These are phyloP conservation scores for Pristionchus fissidentatus DNA, from an alignment of 2,888 invertebrate species.

Conservation along the genomic window DNA sequence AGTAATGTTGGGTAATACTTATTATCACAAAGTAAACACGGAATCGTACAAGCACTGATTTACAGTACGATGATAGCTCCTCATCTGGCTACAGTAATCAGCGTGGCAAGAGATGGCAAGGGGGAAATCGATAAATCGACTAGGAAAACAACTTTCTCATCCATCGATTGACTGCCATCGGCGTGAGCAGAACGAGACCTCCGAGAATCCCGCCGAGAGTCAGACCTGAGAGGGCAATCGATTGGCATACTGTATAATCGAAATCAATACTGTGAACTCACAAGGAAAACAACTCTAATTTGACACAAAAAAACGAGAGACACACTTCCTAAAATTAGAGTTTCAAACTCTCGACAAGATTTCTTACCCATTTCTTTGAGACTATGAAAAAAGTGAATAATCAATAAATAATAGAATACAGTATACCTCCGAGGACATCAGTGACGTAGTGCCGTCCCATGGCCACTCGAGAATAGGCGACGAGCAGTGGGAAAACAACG, in stretches of 20 bases:
- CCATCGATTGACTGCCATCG: slow-evolving; percentile 39
- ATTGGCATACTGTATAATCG: not conserved
- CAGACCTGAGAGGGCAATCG: not conserved
- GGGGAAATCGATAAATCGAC: not conserved
- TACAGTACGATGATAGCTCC: not conserved
- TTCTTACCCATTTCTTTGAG: too few species aligned
- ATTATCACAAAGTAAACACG: too few species aligned
- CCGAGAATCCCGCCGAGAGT: slow-evolving; percentile 9
- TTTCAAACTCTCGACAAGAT: not conserved
- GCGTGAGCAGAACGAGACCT: not conserved
- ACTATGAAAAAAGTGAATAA: not conserved
- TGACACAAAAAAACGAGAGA: not conserved
- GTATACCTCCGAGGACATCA: slow-evolving; percentile 85
- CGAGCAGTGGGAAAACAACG: slow-evolving; percentile 77
- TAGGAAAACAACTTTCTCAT: slow-evolving; percentile 32
- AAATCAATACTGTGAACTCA: not conserved
- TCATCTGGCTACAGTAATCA: not conserved
- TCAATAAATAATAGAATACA: not conserved
- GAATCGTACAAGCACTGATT: not conserved
- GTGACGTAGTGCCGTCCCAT: slow-evolving; percentile 89
- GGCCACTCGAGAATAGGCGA: slow-evolving; percentile 87
- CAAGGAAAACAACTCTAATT: not conserved
- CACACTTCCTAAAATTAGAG: not conserved
- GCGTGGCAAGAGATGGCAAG: not conserved
- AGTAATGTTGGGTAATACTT: too few species aligned